Percentiles rank a stretch among this genome's conserved stretches.
Conservation (phyloP, 2,113 vertebrate genomes). For the Cavia aperea region DNA sequence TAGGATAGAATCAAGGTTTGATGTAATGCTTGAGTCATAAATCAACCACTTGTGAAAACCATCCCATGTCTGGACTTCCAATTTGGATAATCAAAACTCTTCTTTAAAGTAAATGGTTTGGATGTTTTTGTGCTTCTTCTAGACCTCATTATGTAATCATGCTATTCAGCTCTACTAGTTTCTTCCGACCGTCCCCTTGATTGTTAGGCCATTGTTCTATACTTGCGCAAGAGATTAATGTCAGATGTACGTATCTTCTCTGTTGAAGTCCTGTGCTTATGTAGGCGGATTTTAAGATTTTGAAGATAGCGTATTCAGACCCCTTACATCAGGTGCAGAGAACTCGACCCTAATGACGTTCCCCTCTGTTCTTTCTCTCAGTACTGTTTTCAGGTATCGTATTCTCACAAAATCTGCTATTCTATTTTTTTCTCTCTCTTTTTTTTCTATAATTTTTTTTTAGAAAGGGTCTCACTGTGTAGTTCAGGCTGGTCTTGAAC, state of each 20-base stretch:
- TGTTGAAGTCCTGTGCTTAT: not conserved
- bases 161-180: not conserved
- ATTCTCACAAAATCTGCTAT: not conserved
- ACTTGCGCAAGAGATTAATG: not conserved
- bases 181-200: not conserved
- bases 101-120: not conserved
- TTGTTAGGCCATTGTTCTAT: not conserved
- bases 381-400: not conserved
- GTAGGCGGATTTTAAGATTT: not conserved
- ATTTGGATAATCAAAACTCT: constrained; percentile 8
- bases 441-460: not conserved
- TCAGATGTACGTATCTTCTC: not conserved
- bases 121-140: not conserved
- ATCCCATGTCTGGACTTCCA: not conserved
- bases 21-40: not conserved
- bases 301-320: not conserved
- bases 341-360: not conserved
- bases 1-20: not conserved
- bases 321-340: not conserved
- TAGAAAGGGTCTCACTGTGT: not conserved
- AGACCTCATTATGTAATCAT: not conserved
- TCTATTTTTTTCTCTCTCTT: not conserved
- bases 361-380: not conserved
- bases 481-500: not conserved
- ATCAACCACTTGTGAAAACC: not conserved